phyloP scores from a whole-genome alignment of 2,113 vertebrate species.

The Leucopsar rothschildi region DNA sequence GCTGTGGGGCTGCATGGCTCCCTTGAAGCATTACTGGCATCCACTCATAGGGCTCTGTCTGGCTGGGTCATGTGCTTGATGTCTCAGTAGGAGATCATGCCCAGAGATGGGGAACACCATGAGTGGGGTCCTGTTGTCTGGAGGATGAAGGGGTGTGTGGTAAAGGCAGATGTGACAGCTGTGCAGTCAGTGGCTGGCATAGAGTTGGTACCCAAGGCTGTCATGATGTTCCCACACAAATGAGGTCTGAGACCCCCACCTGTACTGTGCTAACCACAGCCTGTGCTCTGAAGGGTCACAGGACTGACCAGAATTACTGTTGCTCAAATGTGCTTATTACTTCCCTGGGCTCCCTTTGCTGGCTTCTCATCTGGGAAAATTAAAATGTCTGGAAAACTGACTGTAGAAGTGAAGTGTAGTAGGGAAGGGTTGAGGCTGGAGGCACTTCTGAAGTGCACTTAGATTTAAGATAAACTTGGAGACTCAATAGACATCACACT shows the following conservation, averaged over 20 bases:
- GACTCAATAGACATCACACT: neutral
- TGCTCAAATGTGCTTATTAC: neutral
- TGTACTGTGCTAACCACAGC: neutral
- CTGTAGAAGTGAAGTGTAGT: neutral
- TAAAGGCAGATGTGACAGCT: neutral
- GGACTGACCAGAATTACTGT: neutral
- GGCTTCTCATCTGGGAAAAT: neutral
- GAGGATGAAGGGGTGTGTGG: too few relatives aligned
- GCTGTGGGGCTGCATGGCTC: neutral
- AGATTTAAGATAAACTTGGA: neutral
- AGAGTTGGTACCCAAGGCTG: neutral
- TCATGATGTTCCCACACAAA: too few relatives aligned
- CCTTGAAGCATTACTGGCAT: neutral
- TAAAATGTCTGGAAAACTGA: neutral
- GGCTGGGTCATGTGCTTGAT: neutral
- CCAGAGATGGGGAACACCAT: rapidly evolving
- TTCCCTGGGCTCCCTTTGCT: neutral
- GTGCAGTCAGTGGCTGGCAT: neutral
- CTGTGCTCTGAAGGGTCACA: neutral
- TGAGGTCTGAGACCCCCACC: neutral
- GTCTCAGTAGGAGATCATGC: neutral
- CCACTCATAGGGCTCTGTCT: neutral
- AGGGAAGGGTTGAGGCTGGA: neutral
- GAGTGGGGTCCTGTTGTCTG: neutral
- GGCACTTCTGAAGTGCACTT: neutral